Base-by-base conservation (phyloP, 2,797 vertebrate species). In the Neosilurus hyrtlii region DNA sequence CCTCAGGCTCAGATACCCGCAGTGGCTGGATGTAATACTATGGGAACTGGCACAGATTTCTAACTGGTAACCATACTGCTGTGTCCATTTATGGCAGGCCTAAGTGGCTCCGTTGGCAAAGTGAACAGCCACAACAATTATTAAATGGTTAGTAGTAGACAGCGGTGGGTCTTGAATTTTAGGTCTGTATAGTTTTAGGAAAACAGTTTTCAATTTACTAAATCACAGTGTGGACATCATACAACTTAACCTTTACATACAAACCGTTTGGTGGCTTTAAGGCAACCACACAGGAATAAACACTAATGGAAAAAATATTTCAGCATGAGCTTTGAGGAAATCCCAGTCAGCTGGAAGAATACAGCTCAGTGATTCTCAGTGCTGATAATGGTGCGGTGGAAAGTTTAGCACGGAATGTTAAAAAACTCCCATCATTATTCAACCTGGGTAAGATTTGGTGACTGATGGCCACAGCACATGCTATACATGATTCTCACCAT, bases 31-130 rank as follows among this genome's bases (percentile, higher is more conserved):
- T 68, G 57, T 63, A 20, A 54, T 10, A 56, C 66, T 24, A 73
- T 67, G 76, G 76, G 43, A 82, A 63, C 12, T 82, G 74, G 52
- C 43, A n/a, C 24, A 62, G 61, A 54, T 79, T 72, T 10, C 20
- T 72, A 72, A 65, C 75, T 85, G 52, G 62, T 43, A 68, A 16
- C 30, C 14, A 79, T 26, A 56, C n/a, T 5, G 6, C 26, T 52
- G 22, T 67, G 15, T 20, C 20, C 16, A 76, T 75, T 83, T 79
- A 82, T 66, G 65, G 61, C 71, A 79, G 54, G 49, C 20, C 51
- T 43, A 83, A 83, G 63, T 84, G 43, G 26, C 66, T 82, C 26
- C 52, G 76, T 51, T 59, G 73, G 56, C 73, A 61, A 75, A 75
- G 30, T 15, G 2, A 9, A 37, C 11, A 75, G 16, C 30, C 73